phyloP scores from a whole-genome alignment of 37 sponge, comb jelly and placozoan genomes.

The Tethya wilhelma region DNA sequence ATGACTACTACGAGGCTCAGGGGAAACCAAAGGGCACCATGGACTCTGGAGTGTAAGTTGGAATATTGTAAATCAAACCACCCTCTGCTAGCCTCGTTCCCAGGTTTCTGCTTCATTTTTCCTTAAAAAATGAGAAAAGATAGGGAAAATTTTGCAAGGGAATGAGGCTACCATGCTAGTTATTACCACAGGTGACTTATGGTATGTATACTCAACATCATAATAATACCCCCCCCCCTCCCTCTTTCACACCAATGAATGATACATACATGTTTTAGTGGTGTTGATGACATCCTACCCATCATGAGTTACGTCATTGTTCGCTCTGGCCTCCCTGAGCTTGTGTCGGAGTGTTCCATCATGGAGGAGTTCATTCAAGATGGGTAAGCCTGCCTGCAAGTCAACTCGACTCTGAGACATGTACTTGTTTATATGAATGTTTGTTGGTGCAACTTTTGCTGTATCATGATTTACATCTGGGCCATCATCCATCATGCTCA shows the following conservation, averaged over 20 bases:
- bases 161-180: no score
- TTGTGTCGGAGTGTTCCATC: conserved; percentile 79
- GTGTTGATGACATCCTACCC: conserved; percentile 92
- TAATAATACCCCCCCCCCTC: no score
- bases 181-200: no score
- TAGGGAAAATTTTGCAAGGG: neutral
- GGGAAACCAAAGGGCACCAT: conserved; percentile 7
- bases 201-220: no score
- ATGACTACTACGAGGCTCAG: conserved; percentile 45
- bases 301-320: conserved; percentile 83
- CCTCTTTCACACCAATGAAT: neutral
- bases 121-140: neutral
- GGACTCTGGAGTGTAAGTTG: conserved; percentile 31
- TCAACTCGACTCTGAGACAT: neutral
- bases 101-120: no score
- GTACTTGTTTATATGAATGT: neutral
- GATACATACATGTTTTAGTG: conserved; percentile 58
- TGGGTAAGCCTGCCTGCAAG: conserved; percentile 41
- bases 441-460: neutral
- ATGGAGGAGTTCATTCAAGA: conserved; percentile 92
- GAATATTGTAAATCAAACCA: neutral
- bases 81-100: neutral
- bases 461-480: neutral
- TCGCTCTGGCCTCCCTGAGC: conserved; percentile 67
- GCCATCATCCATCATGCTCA: neutral